Percentiles rank a stretch among this genome's conserved stretches.
phyloP scores from a whole-genome alignment of 2,888 invertebrate genomes.

The Ommatoiulus sabulosus region DNA sequence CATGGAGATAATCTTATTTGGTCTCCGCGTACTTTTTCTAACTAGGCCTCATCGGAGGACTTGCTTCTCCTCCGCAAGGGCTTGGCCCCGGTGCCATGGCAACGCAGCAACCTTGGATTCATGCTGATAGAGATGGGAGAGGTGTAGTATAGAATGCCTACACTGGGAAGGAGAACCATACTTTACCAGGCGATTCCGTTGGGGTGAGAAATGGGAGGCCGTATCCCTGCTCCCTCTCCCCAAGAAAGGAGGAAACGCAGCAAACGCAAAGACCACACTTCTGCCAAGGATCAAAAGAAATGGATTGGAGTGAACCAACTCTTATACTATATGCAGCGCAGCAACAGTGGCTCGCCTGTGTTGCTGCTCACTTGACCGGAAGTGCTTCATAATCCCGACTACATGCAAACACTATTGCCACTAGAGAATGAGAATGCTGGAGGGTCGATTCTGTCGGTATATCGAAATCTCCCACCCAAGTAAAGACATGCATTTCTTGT shows the following conservation, averaged over 20 bases:
- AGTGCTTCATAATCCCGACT: neutral
- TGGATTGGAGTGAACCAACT: neutral
- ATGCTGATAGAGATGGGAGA: neutral
- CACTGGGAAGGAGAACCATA: neutral
- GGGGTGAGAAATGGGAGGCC: no score
- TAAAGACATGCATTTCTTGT: neutral
- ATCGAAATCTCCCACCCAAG: neutral
- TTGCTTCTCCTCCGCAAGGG: neutral
- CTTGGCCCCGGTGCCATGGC: neutral
- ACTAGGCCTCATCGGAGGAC: neutral
- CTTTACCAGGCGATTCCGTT: neutral
- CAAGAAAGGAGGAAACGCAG: neutral
- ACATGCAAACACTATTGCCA: neutral
- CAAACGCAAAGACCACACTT: neutral
- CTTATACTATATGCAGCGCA: neutral
- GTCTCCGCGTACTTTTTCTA: conserved; percentile 20
- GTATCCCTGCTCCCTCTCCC: neutral
- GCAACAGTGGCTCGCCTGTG: neutral
- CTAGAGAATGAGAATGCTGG: neutral
- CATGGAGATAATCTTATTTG: conserved; percentile 34
- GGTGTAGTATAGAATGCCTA: neutral
- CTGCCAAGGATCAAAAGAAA: conserved; percentile 5
- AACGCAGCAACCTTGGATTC: conserved; percentile 7
- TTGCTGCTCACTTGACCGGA: neutral
- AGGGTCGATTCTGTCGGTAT: neutral